A percentile compares a stretch with the other conserved stretches of the same genome.
Conservation (phyloP, 2,888 invertebrate species). For the Rhamnusium bicolor region DNA sequence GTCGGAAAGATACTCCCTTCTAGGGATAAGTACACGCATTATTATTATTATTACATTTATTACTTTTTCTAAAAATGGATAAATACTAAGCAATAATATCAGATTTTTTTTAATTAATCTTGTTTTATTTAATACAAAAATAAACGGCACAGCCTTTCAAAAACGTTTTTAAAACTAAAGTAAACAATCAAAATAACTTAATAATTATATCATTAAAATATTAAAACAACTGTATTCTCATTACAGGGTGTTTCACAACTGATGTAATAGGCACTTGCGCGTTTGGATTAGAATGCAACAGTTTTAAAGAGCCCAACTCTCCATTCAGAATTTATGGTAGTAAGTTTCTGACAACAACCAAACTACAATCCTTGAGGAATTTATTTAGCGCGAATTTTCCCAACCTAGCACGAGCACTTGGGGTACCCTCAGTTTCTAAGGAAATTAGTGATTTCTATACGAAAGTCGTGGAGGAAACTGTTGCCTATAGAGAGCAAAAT, state of each 20-base stretch:
- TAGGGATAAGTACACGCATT: too few species aligned
- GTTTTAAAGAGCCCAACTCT: constrained; percentile 72
- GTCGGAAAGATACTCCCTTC: too few species aligned
- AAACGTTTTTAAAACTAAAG: too few species aligned
- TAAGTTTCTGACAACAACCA: constrained; percentile 20
- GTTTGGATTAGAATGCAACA: constrained; percentile 75
- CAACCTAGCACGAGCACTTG: constrained; percentile 44
- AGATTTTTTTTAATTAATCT: too few species aligned
- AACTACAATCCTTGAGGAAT: constrained; percentile 21
- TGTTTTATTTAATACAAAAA: too few species aligned
- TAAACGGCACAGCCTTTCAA: too few species aligned
- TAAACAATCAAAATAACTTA: too few species aligned
- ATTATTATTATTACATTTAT: too few species aligned
- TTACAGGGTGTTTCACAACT: constrained; percentile 1
- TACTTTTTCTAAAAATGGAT: too few species aligned
- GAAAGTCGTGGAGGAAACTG: constrained; percentile 67
- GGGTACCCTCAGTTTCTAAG: constrained; percentile 48
- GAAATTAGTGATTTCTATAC: constrained; percentile 69
- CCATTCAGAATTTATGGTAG: constrained; percentile 63
- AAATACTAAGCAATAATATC: too few species aligned
- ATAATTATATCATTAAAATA: too few species aligned
- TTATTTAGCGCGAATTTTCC: constrained; percentile 40
- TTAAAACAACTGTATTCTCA: too few species aligned
- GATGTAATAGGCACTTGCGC: constrained; percentile 65
- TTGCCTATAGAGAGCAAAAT: constrained; percentile 69